These are phyloP conservation scores for Argyrosomus regius DNA, from an alignment of 2,797 vertebrate species.

Conservation along the genomic window DNA sequence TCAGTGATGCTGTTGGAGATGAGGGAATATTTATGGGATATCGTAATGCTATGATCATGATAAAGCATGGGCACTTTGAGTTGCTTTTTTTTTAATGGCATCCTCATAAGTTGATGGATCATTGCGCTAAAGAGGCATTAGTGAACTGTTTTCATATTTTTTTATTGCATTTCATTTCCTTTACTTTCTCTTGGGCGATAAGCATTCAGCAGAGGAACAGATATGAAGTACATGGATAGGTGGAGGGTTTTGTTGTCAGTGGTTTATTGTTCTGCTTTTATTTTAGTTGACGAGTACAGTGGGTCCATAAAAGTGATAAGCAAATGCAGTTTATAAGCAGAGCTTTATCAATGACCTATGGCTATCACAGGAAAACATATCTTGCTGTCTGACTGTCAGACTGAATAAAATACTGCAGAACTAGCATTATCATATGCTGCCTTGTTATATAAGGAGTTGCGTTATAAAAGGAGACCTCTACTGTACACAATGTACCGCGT, in stretches of 20 bases:
- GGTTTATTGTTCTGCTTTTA: constrained; percentile 10
- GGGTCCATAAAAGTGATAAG: constrained; percentile 18
- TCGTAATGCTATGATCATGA: constrained; percentile 35
- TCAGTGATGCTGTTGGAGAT: constrained; percentile 22
- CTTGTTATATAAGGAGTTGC: constrained; percentile 10
- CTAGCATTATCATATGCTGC: neutral
- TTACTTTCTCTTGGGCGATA: constrained; percentile 13
- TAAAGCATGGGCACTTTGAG: constrained; percentile 24
- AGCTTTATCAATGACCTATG: constrained; percentile 14
- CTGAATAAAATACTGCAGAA: neutral
- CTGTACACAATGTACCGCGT: neutral
- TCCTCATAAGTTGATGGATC: constrained; percentile 17
- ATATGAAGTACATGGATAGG: constrained; percentile 2
- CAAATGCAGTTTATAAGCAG: constrained; percentile 7
- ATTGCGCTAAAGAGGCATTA: constrained; percentile 11
- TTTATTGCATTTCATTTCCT: constrained; percentile 40
- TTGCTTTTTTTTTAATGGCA: constrained; percentile 27
- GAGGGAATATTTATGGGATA: constrained; percentile 33
- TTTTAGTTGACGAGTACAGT: constrained; percentile 11
- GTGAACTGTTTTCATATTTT: constrained; percentile 18
- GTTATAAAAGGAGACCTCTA: constrained; percentile 1
- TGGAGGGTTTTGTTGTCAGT: neutral
- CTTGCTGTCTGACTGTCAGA: neutral
- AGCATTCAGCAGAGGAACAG: neutral
- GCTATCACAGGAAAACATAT: neutral